Evolutionary conservation across 2,888 invertebrate genomes (phyloP).

Genomic region (Macrosoma leucophasiata): DNA sequence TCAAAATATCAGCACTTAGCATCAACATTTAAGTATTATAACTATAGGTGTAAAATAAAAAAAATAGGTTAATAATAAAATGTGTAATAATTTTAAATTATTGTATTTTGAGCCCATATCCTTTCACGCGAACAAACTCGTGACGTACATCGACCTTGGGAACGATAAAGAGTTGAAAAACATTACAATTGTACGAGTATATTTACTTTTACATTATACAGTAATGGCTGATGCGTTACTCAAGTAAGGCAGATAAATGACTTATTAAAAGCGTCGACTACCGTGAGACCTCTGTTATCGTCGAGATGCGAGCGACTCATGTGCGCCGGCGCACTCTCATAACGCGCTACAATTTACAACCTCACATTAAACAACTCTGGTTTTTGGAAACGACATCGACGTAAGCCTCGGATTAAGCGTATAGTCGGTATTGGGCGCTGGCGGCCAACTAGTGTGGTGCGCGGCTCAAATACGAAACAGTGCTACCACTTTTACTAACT

Average conservation of each 20-base stretch:
- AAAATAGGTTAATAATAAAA: no score
- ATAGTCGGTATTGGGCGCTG: constrained; percentile 45
- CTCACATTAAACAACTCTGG: constrained; percentile 60
- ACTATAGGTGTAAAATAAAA: no score
- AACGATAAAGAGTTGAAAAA: constrained; percentile 22
- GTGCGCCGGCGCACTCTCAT: constrained; percentile 50
- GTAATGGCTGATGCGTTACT: constrained; percentile 45
- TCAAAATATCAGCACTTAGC: no score
- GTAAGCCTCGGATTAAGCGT: constrained; percentile 53
- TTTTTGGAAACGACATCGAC: constrained; percentile 63
- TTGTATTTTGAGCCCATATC: constrained; percentile 1
- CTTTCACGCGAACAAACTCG: constrained; percentile 7
- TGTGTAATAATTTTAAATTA: no score
- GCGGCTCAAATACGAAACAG: constrained; percentile 38
- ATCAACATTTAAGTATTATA: no score
- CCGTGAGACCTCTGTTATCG: constrained; percentile 64
- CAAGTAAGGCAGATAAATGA: constrained; percentile 60
- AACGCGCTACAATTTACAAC: constrained; percentile 59
- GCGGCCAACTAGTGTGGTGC: constrained; percentile 46
- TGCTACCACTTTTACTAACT: constrained; percentile 49
- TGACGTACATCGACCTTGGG: constrained; percentile 16
- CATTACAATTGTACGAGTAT: constrained; percentile 6
- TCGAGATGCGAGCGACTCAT: constrained; percentile 59
- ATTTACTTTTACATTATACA: no score
- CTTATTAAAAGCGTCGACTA: constrained; percentile 61